Evolutionary conservation across 2,797 vertebrate genomes (phyloP).

Genomic region (Vultur gryphus): DNA sequence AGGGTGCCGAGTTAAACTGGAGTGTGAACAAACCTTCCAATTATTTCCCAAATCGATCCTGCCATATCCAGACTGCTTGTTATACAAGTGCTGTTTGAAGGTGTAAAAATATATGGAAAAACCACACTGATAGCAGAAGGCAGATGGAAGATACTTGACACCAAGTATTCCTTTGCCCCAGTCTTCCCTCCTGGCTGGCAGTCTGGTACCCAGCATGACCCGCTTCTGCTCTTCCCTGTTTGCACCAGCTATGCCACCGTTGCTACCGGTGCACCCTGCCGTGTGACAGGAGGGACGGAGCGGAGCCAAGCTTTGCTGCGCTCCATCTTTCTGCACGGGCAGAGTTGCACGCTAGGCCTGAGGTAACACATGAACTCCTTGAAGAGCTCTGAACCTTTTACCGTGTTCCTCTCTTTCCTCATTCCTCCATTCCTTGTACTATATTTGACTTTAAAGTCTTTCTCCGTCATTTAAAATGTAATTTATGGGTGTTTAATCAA

Average conservation of each 20-base stretch:
- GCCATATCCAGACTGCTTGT: neutral
- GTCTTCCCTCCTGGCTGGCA: neutral
- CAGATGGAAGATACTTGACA: neutral
- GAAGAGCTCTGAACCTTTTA: neutral
- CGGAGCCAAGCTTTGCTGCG: fast-evolving
- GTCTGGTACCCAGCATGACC: fast-evolving
- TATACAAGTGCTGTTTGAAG: neutral
- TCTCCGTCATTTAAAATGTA: neutral
- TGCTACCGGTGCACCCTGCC: neutral
- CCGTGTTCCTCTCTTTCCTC: neutral
- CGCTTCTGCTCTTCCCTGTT: neutral
- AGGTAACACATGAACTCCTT: neutral
- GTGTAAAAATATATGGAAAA: neutral
- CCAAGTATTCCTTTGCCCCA: fast-evolving
- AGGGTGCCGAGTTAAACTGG: neutral
- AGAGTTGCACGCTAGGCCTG: fast-evolving
- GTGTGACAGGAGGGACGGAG: fast-evolving
- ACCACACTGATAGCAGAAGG: fast-evolving
- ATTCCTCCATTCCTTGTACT: neutral
- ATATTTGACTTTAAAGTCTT: neutral
- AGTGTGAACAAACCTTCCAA: neutral
- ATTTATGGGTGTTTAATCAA: neutral
- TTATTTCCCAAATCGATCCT: neutral
- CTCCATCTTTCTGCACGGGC: neutral
- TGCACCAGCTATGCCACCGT: neutral